Base-by-base conservation (phyloP, 1,140 invertebrate genomes). In the Spodoptera litura region DNA sequence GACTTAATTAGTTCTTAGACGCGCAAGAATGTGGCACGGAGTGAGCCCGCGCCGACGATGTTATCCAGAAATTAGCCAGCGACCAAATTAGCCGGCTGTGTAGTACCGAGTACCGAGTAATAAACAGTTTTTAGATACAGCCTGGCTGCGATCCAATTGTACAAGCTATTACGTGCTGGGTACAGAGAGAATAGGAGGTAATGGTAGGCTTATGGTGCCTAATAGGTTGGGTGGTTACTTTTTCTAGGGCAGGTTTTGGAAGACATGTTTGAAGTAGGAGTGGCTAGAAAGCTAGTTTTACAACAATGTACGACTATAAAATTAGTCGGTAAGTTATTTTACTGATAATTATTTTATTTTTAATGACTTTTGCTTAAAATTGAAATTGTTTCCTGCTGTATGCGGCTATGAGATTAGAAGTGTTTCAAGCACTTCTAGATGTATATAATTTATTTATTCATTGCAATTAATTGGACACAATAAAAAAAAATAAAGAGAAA, bases 1-100 rank as follows among this genome's bases (percentile, higher is more conserved):
- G 66, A 66, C 83, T 89, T 91, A 89, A 88, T 91, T 90, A 90
- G 78, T 87, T 89, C 87, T 87, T 88, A 91, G 86, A 87, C 87
- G 89, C 85, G 70, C 85, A 86, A 85, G 86, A 89, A 91, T 91
- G 87, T 83, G 78, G 79, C 78, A 83, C 51, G 77, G 82, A 73
- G 61, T 49, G 62, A 6, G 38, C 38, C 38, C 9, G 13, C 72
- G 3, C 13, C 58, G 35, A 76, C 71, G 81, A 83, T 82, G 79
- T 77, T 80, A 87, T 84, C 81, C 81, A 84, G 81, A 85, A 86
- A 87, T 87, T 82, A 87, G 83, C 81, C 35, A 61, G 77, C 49
- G 73, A 75, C 73, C 59, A 52, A 75, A 75, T 75, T 75, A 75
- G 49, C 66, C 38, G 38, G 38, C 38, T 44, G 38, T 44, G 38